Conservation (phyloP, 2,888 invertebrate genomes). For the Baccha elongata region DNA sequence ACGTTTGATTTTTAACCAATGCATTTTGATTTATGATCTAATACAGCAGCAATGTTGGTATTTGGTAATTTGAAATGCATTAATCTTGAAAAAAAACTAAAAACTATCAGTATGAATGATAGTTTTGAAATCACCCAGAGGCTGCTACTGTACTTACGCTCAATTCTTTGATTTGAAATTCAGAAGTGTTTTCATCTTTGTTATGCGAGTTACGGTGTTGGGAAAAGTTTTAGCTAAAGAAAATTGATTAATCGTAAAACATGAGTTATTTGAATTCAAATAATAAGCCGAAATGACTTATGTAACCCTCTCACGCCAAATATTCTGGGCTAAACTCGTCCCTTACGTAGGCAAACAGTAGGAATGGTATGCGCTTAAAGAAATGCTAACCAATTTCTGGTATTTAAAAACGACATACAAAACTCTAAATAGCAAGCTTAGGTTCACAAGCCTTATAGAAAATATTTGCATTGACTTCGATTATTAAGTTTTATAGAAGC, state of each 20-base stretch:
- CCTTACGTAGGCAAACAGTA: too few species aligned
- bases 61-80: slow-evolving; percentile 41
- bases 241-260: neutral
- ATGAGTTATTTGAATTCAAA: too few species aligned
- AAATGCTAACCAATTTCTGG: too few species aligned
- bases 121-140: slow-evolving; percentile 40
- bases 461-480: too few species aligned
- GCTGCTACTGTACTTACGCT: slow-evolving; percentile 61
- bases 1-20: slow-evolving; percentile 53
- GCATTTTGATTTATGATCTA: slow-evolving; percentile 65
- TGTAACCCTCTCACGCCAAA: too few species aligned
- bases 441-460: too few species aligned
- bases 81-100: slow-evolving; percentile 49
- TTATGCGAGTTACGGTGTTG: neutral
- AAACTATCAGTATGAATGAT: slow-evolving; percentile 24
- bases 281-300: too few species aligned
- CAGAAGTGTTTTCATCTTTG: neutral
- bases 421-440: too few species aligned
- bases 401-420: too few species aligned
- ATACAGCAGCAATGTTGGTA: slow-evolving; percentile 31
- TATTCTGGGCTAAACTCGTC: too few species aligned
- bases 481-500: too few species aligned
- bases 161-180: neutral
- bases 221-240: neutral
- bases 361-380: too few species aligned